Evolutionary conservation across 1,140 invertebrate species (phyloP).

Genomic region (Acyrthosiphon pisum): DNA sequence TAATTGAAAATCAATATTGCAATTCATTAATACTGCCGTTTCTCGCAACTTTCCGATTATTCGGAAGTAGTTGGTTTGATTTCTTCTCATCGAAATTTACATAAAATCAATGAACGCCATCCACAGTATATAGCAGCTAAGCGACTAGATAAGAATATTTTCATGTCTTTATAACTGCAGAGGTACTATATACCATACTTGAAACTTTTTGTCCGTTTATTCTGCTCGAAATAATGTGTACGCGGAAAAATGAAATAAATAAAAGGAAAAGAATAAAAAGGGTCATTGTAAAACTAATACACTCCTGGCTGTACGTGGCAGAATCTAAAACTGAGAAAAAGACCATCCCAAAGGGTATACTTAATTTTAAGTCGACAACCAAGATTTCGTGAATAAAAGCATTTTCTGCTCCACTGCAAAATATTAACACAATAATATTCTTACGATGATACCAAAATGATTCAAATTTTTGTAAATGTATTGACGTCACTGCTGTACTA

Average conservation of each 20-base stretch:
- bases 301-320: neutral
- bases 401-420: neutral
- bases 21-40: neutral
- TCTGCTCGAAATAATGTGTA: neutral
- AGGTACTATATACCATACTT: neutral
- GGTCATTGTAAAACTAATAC: neutral
- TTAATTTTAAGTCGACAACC: neutral
- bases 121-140: neutral
- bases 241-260: neutral
- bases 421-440: constrained; percentile 3
- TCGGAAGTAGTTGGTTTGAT: neutral
- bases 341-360: neutral
- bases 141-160: neutral
- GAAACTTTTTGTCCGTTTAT: neutral
- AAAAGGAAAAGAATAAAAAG: neutral
- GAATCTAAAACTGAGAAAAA: neutral
- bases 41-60: neutral
- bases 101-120: neutral
- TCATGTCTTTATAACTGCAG: neutral
- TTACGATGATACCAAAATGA: neutral
- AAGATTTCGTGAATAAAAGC: neutral
- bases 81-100: neutral
- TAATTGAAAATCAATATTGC: neutral
- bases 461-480: neutral
- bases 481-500: neutral